Conservation (phyloP, 1,140 invertebrate genomes). For the Bombus haemorrhoidalis region DNA sequence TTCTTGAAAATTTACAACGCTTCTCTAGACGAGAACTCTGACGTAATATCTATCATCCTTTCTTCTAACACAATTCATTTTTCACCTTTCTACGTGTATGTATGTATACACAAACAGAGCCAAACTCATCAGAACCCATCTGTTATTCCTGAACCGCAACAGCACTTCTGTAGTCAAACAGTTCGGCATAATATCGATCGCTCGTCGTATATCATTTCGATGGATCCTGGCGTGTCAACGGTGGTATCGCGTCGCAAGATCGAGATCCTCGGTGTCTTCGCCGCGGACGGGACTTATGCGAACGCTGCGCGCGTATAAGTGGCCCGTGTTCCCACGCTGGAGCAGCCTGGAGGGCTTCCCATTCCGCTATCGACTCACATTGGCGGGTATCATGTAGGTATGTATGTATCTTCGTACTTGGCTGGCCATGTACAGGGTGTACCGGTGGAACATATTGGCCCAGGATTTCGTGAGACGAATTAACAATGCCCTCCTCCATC, state of each 20-base stretch:
- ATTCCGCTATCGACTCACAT: constrained; percentile 78
- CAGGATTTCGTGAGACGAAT: constrained; percentile 68
- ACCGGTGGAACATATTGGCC: constrained; percentile 72
- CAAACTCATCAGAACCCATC: background rate
- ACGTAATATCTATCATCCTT: too few species aligned
- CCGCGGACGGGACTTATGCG: constrained; percentile 68
- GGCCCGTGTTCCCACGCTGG: constrained; percentile 80
- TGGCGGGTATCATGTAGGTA: constrained; percentile 75
- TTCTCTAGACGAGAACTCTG: too few species aligned
- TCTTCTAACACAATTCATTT: too few species aligned
- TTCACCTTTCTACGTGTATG: too few species aligned
- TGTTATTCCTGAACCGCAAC: background rate
- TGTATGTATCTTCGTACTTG: constrained; percentile 74
- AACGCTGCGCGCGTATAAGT: constrained; percentile 68
- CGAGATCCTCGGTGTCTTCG: constrained; percentile 59
- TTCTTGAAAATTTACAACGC: too few species aligned
- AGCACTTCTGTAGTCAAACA: background rate
- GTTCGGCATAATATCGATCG: constrained; percentile 42
- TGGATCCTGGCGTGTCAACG: constrained; percentile 55
- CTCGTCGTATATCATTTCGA: constrained; percentile 61
- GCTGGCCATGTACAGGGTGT: constrained; percentile 74
- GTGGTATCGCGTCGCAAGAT: constrained; percentile 40
- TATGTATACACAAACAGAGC: too few species aligned
- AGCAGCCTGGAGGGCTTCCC: constrained; percentile 79
- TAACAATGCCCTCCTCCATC: constrained; percentile 45